A percentile compares a stretch with the other conserved stretches of the same genome.
phyloP scores from a whole-genome alignment of 2,888 invertebrate species.

The Campopleginae sp. region DNA sequence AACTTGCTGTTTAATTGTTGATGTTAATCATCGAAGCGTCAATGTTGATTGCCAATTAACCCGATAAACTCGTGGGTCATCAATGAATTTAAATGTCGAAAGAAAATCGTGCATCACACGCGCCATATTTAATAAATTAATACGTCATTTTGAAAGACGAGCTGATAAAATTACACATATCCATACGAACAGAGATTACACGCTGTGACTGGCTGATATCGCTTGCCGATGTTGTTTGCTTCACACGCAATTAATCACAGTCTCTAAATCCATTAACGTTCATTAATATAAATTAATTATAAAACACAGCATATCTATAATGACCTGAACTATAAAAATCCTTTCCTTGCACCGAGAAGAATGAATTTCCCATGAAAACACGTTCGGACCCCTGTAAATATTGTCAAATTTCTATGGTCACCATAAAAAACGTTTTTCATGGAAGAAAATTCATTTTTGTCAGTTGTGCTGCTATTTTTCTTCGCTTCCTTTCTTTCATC shows the following conservation, averaged over 20 bases:
- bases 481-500: slow-evolving; percentile 26
- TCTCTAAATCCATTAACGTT: slow-evolving; percentile 36
- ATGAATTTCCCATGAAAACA: slow-evolving; percentile 6
- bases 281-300: slow-evolving; percentile 35
- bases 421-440: not conserved
- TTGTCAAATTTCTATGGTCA: not conserved
- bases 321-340: slow-evolving; percentile 14
- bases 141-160: not conserved
- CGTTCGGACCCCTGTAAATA: not conserved
- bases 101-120: slow-evolving; percentile 33
- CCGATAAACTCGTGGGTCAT: slow-evolving; percentile 18
- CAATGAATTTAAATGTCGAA: slow-evolving; percentile 16
- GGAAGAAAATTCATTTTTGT: slow-evolving; percentile 18
- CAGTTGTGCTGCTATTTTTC: slow-evolving; percentile 16
- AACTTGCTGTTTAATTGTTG: slow-evolving; percentile 56
- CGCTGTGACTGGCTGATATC: slow-evolving; percentile 79
- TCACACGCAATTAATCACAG: slow-evolving; percentile 69
- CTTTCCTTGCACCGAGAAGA: slow-evolving; percentile 9
- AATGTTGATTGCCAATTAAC: slow-evolving; percentile 33
- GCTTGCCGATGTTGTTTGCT: slow-evolving; percentile 79
- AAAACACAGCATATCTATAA: slow-evolving; percentile 41
- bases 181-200: slow-evolving; percentile 67
- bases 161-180: slow-evolving; percentile 13
- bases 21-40: slow-evolving; percentile 52
- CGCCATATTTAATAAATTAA: not conserved